Base-by-base conservation (phyloP, 64 coral and sea anemone genomes). In the Actinia tenebrosa region DNA sequence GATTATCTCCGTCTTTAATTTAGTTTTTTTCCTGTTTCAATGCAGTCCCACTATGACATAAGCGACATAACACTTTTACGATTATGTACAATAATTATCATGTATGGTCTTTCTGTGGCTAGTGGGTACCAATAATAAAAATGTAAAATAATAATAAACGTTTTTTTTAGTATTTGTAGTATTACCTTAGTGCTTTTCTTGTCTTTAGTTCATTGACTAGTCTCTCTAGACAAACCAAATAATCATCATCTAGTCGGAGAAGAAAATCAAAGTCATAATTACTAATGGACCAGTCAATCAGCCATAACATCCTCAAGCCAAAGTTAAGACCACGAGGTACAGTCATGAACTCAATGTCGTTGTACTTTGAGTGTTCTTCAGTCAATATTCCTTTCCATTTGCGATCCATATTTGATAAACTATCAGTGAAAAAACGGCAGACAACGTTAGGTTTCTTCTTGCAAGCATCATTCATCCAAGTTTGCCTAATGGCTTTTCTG, bases 401-500 rank as follows among this genome's bases (percentile, higher is more conserved):
- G 10, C 42, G 89, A 26, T 89, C 64, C 89, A 94, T 92, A 50
- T 94, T 89, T 45, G 52, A 43, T 56, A 95, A 78, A 30, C 86
- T 89, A 58, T 98, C 95, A 53, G 95, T 98, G 78, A 98, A 98
- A 27, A 98, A 94, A 22, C 89, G 87, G 53, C 95, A 98, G 18
- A 91, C 59, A 83, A 94, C 91, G 71, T 89, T 79, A 16, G 87
- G 83, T 16, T 80, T 86, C 27, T 50, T 45, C 11, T 66, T 66
- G 22, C 95, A 98, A 16, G 91, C 22, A 53, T 37, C 30, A 37
- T 83, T 56, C 89, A 98, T 94, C 95, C 95, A 98, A 1, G 92
- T 98, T 62, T 88, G 55, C 54, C 95, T 87, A 78, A 98, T 89
- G 16, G 87, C 92, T 87, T 98, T 80, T 22, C 95, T 93, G 45